phyloP scores from a whole-genome alignment of 1,140 invertebrate genomes.

The Solenopsis invicta region DNA sequence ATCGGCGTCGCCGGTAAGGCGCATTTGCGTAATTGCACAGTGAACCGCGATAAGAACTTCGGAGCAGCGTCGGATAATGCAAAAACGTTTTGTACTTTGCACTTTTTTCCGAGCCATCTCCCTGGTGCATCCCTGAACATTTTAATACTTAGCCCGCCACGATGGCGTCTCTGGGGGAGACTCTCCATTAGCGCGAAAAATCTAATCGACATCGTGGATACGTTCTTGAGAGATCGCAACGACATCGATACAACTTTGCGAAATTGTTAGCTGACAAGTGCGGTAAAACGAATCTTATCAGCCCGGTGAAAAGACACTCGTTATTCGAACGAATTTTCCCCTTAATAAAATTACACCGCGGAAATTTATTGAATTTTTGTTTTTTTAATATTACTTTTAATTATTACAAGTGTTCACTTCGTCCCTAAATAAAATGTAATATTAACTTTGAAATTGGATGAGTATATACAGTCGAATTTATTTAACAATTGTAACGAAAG shows the following conservation, averaged over 20 bases:
- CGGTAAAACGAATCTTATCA: not conserved
- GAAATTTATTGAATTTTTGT: not conserved
- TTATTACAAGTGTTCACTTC: constrained; percentile 1
- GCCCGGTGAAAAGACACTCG: not conserved
- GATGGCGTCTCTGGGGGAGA: constrained; percentile 45
- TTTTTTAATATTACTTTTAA: not conserved
- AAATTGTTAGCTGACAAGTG: constrained; percentile 29
- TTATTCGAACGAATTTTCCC: not conserved
- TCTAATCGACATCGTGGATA: constrained; percentile 72
- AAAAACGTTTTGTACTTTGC: constrained; percentile 68
- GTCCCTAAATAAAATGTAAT: not conserved
- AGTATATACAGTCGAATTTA: not conserved
- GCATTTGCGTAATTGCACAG: constrained; percentile 74
- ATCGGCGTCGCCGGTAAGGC: constrained; percentile 62
- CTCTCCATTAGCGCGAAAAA: constrained; percentile 72
- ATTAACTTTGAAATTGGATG: not conserved
- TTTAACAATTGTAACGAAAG: not conserved
- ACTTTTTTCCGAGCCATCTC: constrained; percentile 65
- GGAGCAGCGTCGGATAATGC: constrained; percentile 49
- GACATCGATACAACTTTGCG: constrained; percentile 25
- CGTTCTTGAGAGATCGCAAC: constrained; percentile 58
- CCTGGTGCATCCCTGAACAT: constrained; percentile 59
- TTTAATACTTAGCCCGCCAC: constrained; percentile 58
- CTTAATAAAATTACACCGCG: not conserved
- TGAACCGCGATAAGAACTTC: constrained; percentile 70